Evolutionary conservation across 2,113 vertebrate genomes (phyloP).

Genomic region (Gavia stellata): DNA sequence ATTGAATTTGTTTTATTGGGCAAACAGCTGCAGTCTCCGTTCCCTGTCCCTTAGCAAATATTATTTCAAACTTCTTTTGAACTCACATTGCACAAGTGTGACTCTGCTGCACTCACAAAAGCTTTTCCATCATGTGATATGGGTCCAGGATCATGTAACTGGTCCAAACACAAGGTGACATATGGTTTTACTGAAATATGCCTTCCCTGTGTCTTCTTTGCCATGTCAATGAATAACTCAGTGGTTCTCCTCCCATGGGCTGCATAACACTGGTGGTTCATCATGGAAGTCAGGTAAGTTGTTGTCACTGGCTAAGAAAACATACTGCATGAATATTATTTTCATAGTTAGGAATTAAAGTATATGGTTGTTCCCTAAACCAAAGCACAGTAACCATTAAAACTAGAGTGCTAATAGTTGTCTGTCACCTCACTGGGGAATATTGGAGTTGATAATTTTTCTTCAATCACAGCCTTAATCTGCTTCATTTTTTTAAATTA

Average conservation of each 20-base stretch:
- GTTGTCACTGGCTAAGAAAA: background rate
- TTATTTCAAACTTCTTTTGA: slow-evolving; percentile 28
- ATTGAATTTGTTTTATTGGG: slow-evolving; percentile 34
- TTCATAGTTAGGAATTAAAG: background rate
- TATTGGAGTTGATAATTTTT: background rate
- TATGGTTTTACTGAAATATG: background rate
- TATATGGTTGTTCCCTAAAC: background rate
- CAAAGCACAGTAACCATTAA: background rate
- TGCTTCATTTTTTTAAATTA: background rate
- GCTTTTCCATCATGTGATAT: background rate
- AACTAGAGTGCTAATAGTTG: background rate
- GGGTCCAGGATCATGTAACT: background rate
- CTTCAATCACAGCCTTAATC: background rate
- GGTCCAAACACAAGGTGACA: background rate
- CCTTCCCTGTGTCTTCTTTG: background rate
- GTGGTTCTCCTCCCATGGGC: background rate
- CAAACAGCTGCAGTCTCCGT: background rate
- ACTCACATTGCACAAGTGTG: background rate
- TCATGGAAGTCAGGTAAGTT: background rate
- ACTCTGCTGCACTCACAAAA: background rate
- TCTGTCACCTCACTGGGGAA: background rate
- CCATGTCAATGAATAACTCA: rapidly evolving
- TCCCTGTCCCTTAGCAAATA: slow-evolving; percentile 5
- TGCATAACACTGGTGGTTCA: background rate
- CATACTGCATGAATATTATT: background rate